A percentile compares a stretch with the other conserved stretches of the same genome.
Evolutionary conservation across 2,888 invertebrate species (phyloP).

Genomic region (Melolontha melolontha): DNA sequence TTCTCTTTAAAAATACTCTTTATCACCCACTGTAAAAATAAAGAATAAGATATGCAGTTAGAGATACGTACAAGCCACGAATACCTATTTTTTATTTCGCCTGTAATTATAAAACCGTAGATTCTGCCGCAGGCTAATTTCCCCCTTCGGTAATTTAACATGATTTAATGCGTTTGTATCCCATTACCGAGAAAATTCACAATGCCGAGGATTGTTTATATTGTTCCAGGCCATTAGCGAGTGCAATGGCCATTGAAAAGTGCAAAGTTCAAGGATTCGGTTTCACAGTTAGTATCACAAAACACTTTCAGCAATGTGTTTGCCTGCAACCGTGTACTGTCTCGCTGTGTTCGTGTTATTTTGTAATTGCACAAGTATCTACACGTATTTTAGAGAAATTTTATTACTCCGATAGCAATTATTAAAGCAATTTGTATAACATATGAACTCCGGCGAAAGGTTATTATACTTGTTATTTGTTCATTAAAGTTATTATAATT

Average conservation of each 20-base stretch:
- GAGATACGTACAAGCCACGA: background rate
- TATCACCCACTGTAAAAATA: no score
- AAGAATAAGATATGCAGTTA: background rate
- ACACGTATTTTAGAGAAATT: background rate
- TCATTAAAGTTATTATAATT: no score
- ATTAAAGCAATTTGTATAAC: no score
- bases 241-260: slow-evolving; percentile 60
- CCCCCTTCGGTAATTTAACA: slow-evolving; percentile 33
- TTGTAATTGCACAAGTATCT: background rate
- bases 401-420: background rate
- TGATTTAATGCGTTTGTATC: slow-evolving; percentile 30
- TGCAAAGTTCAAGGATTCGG: slow-evolving; percentile 59
- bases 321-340: no score
- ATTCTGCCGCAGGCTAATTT: slow-evolving; percentile 29
- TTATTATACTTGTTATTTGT: no score
- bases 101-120: slow-evolving; percentile 36
- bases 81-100: slow-evolving; percentile 21
- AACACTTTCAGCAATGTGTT: slow-evolving; percentile 24
- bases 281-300: slow-evolving; percentile 39
- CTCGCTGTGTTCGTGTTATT: no score
- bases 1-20: no score
- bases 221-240: slow-evolving; percentile 47
- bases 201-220: slow-evolving; percentile 36
- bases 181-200: slow-evolving; percentile 35
- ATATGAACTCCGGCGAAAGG: no score